These are phyloP conservation scores for Fundulus diaphanus DNA, from an alignment of 2,797 vertebrate species.

Conservation along the genomic window DNA sequence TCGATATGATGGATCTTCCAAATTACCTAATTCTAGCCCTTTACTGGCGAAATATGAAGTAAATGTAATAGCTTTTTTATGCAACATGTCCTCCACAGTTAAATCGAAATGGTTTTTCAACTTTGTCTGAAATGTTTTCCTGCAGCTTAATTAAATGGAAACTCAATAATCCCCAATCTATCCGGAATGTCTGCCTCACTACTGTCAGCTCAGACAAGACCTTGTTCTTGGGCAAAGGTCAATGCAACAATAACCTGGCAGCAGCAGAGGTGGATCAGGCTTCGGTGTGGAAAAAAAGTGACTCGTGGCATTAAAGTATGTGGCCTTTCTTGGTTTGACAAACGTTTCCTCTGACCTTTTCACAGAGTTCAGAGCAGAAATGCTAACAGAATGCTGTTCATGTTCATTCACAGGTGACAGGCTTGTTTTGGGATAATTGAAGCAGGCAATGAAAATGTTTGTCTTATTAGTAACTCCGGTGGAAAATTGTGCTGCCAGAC, in stretches of 20 bases:
- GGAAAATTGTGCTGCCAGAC: slow-evolving; percentile 47
- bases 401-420: slow-evolving; percentile 47
- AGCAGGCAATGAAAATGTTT: slow-evolving; percentile 31
- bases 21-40: neutral
- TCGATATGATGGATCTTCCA: neutral
- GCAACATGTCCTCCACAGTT: neutral
- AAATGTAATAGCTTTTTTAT: neutral
- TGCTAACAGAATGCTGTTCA: slow-evolving; percentile 31
- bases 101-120: neutral
- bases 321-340: slow-evolving; percentile 69
- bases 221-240: slow-evolving; percentile 69
- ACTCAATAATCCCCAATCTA: slow-evolving; percentile 26
- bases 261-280: slow-evolving; percentile 39
- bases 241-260: slow-evolving; percentile 60
- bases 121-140: slow-evolving; percentile 22
- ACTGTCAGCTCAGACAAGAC: slow-evolving; percentile 29
- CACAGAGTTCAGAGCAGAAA: slow-evolving; percentile 42
- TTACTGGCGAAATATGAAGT: neutral
- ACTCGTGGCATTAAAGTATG: slow-evolving; percentile 6
- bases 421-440: slow-evolving; percentile 31
- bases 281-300: slow-evolving; percentile 36
- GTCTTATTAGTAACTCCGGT: slow-evolving; percentile 31
- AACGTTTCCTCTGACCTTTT: slow-evolving; percentile 73
- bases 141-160: neutral
- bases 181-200: slow-evolving; percentile 29